phyloP scores from a whole-genome alignment of 2,797 vertebrate species.

The Linurgus olivaceus region DNA sequence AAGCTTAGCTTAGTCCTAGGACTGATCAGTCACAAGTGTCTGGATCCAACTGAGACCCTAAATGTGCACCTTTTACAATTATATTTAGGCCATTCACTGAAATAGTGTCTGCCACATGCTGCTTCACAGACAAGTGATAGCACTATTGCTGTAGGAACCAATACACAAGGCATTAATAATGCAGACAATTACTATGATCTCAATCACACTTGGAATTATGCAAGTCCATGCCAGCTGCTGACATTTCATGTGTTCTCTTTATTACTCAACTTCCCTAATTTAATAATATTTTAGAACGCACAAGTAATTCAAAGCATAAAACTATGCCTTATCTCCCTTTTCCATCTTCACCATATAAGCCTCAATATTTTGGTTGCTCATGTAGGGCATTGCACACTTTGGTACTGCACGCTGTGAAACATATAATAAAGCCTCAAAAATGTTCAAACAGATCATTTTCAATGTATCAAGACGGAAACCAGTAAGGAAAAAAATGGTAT shows the following conservation, averaged over 20 bases:
- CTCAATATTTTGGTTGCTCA: background rate
- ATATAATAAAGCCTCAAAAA: background rate
- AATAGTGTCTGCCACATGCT: background rate
- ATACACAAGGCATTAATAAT: background rate
- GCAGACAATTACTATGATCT: background rate
- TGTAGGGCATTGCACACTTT: background rate
- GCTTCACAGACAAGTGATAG: background rate
- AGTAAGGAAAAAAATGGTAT: background rate
- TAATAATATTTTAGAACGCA: background rate
- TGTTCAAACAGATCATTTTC: background rate
- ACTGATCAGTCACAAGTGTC: background rate
- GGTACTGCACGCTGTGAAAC: background rate
- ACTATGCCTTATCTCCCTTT: background rate
- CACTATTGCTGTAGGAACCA: background rate
- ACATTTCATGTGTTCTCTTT: background rate
- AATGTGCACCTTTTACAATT: background rate
- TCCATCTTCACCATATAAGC: background rate
- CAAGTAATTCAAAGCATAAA: background rate
- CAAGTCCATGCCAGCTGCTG: background rate
- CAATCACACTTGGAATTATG: background rate
- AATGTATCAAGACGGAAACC: background rate
- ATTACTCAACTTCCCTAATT: background rate
- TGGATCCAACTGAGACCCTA: background rate
- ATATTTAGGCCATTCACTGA: background rate
- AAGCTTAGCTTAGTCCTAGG: background rate